Percentiles rank a stretch among this genome's conserved stretches.
Evolutionary conservation across 2,113 vertebrate species (phyloP).

Genomic region (Ailuropoda melanoleuca): DNA sequence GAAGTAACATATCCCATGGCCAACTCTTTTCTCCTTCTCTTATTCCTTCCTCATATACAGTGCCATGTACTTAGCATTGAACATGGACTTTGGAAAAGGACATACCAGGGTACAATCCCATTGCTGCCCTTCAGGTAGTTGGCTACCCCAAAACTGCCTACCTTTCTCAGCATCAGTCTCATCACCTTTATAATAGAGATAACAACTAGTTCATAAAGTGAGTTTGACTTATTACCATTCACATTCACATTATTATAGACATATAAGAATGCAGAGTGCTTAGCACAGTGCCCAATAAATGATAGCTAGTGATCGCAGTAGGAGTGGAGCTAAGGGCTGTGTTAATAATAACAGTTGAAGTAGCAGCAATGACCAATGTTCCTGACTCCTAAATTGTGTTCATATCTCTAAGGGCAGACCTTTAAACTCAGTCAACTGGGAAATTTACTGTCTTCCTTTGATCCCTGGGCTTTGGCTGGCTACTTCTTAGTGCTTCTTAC

Average conservation of each 20-base stretch:
- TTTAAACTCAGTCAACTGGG: not conserved
- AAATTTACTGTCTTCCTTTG: not conserved
- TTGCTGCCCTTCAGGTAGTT: not conserved
- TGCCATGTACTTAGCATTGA: accelerated
- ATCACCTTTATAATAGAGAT: not conserved
- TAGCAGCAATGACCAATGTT: not conserved
- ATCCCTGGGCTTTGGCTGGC: not conserved
- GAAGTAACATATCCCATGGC: not conserved
- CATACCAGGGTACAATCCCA: not conserved
- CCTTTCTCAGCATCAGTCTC: not conserved
- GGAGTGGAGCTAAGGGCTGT: too few relatives aligned
- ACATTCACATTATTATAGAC: not conserved
- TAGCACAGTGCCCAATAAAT: not conserved
- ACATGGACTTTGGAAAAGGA: not conserved
- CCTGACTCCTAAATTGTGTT: not conserved
- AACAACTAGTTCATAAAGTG: not conserved
- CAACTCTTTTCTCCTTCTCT: not conserved
- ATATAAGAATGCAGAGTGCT: not conserved
- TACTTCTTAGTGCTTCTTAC: not conserved
- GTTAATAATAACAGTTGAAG: not conserved
- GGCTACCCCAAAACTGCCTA: not conserved
- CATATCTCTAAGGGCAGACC: not conserved
- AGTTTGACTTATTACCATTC: not conserved
- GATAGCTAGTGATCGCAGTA: not conserved
- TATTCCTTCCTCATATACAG: not conserved